Evolutionary conservation across 2,113 vertebrate species (phyloP).

Genomic region (Actenoides hombroni): DNA sequence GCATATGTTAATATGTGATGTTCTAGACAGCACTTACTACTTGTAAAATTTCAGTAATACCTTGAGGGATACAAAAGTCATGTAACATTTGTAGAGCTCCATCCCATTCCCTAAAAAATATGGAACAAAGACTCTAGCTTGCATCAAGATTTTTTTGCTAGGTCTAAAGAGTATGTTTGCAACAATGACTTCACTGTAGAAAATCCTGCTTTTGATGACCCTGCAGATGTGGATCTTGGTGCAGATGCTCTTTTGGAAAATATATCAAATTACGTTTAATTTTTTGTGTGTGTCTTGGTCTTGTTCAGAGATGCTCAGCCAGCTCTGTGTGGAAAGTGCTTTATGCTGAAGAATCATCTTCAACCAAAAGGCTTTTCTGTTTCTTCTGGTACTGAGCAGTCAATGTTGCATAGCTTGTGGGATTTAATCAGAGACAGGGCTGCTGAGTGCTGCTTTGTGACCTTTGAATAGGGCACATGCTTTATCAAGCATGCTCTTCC

Average conservation of each 20-base stretch:
- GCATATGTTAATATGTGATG: neutral
- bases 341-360: neutral
- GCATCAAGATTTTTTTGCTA: neutral
- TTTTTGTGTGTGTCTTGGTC: neutral
- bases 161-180: neutral
- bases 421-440: neutral
- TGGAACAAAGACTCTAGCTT: neutral
- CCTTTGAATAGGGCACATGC: neutral
- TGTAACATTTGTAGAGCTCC: neutral
- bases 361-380: neutral
- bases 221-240: neutral
- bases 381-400: neutral
- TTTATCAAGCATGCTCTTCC: neutral
- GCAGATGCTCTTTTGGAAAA: neutral
- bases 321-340: neutral
- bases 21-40: neutral
- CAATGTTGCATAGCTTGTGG: neutral
- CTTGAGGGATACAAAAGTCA: neutral
- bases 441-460: neutral
- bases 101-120: neutral
- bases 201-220: neutral
- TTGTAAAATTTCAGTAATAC: neutral
- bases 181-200: neutral
- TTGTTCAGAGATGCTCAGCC: neutral
- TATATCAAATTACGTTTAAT: neutral